Evolutionary conservation across 92 coral and sea anemone genomes (phyloP), one percentile per base, ranked within the genome.

Genomic region (Siderastrea radians): DNA sequence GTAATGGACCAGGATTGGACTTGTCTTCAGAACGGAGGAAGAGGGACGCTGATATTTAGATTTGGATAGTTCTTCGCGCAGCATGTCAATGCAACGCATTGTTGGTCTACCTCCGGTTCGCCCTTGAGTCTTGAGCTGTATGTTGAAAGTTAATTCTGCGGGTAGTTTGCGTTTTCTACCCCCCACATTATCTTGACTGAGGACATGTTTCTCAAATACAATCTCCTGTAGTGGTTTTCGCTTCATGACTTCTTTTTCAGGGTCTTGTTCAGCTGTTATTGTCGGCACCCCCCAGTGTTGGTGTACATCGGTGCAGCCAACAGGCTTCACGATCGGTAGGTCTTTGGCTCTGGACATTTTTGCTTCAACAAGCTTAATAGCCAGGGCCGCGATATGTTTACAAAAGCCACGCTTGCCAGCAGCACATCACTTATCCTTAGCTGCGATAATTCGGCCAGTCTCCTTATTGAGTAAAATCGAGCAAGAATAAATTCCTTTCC

Each of bases 271-370:
- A 38, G 94, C 77, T 81, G 82, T 86, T 61, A 86, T 19, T 38
- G 87, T 58, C 43, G 88, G 88, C 10, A 80, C 72, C 67, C 91
- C 91, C 94, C 91, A 91, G 81, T 80, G 91, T 52, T 86, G 91
- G 59, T 84, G 71, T 57, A 77, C 49, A 47, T 89, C 89, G 6
- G 80, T 89, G 74, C 91, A 87, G 68, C 88, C 76, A 49, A 91
- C 38, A 15, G 94, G 81, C 75, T 77, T 65, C 66, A 26, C 38
- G 38, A 26, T 26, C 67, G 77, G 59, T 19, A 75, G 79, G 49
- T 75, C 46, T 54, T 10, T 38, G 26, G 59, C 49, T 0, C 17
- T 19, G 9, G 79, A 75, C 79, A 75, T 59, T n/a, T 51, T 43
- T 51, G 50, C 49, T 38, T 44, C 67, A 3, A 77, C 68, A 7